Evolutionary conservation across 2,888 invertebrate species (phyloP), one percentile per base, ranked within the genome.

Genomic region (Pharmacophagus antenor): DNA sequence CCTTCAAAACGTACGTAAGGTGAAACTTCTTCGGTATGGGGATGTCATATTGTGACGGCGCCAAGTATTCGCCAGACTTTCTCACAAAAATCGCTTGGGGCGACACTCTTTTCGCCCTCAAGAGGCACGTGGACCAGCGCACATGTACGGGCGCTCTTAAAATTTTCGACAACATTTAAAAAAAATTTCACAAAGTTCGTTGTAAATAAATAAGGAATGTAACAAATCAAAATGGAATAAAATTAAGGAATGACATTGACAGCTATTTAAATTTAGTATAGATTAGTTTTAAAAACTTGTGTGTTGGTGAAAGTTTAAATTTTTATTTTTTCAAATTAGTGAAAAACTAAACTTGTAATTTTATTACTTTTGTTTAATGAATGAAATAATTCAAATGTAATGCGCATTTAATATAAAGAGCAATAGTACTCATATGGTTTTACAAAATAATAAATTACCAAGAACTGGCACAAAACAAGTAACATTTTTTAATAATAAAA

Each of bases 21-120:
- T 63, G 63, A 10, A 88, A 54, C 60, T 68, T 78, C n/a, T 70
- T 71, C 0, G 85, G 75, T 0, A 72, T 57, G 0, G 80, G 77
- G 1, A 67, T 56, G 50, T 87, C 85, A 64, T 89, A 89, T 70
- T 89, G 89, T n/a, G 59, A 63, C 0, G 80, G 73, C 0, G 86
- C 86, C 1, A 88, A 46, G 17, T 77, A 12, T 17, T 73, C 69
- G 12, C 65, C 64, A 6, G 41, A 27, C 17, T 61, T 54, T 20
- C 65, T 57, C 17, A 58, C 44, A 41, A 58, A 27, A 0, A 58
- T 22, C 5, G 21, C 50, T 2, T 41, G 59, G 4, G 46, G 15
- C 0, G 53, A 54, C 8, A 59, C 53, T 4, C 64, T 65, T 10
- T 70, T 66, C 61, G 52, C 56, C 15, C 47, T 58, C 10, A 65